These are phyloP conservation scores for Apostichopus leukothele DNA, from an alignment of 53 echinoderm and acorn worm genomes.

Conservation along the genomic window DNA sequence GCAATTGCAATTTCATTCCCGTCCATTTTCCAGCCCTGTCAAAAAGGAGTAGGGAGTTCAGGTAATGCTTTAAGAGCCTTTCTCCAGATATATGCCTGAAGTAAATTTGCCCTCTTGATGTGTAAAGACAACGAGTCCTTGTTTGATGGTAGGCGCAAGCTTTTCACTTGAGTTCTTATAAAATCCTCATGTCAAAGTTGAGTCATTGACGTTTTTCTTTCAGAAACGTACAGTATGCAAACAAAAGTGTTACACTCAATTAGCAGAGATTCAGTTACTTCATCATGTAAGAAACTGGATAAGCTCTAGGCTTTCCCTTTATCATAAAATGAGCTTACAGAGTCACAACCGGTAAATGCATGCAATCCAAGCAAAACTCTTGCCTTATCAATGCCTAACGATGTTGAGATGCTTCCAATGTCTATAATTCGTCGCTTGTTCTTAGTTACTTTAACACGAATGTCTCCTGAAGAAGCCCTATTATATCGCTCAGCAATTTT, in stretches of 20 bases:
- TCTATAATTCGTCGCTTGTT: too few species aligned
- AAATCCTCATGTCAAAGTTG: conserved; percentile 38
- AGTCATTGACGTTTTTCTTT: not conserved
- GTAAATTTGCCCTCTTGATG: conserved; percentile 38
- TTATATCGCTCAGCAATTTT: too few species aligned
- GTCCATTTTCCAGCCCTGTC: conserved; percentile 51
- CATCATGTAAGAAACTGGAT: not conserved
- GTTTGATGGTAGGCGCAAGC: conserved; percentile 47
- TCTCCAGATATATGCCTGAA: conserved; percentile 46
- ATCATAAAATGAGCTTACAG: conserved; percentile 55
- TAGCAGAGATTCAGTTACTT: not conserved
- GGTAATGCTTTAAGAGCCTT: not conserved
- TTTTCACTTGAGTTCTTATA: not conserved
- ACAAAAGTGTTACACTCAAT: conserved; percentile 32
- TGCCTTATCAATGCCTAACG: not conserved
- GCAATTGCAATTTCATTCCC: conserved; percentile 33
- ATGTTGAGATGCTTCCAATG: too few species aligned
- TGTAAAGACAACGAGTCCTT: conserved; percentile 48
- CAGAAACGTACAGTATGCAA: conserved; percentile 23
- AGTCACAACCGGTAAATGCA: conserved; percentile 50
- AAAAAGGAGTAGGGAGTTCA: conserved; percentile 11
- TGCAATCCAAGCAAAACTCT: conserved; percentile 25
- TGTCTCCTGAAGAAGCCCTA: too few species aligned
- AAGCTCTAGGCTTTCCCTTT: conserved; percentile 32
- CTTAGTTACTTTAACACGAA: too few species aligned